Percentiles rank a stretch among this genome's conserved stretches.
Evolutionary conservation across 2,888 invertebrate species (phyloP).

Genomic region (Nipponacmea schrenckii): DNA sequence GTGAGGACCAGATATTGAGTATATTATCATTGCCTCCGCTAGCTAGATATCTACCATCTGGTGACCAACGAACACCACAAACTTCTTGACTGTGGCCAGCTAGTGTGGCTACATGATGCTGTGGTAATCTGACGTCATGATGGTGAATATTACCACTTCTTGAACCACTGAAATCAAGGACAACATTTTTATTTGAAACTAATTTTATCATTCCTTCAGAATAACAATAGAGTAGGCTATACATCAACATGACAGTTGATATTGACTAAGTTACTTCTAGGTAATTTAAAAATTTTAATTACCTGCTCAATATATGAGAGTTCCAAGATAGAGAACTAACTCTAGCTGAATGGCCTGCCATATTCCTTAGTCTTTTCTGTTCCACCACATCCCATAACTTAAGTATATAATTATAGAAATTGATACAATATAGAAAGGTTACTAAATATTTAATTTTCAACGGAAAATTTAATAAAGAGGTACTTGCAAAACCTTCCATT

Average conservation of each 20-base stretch:
- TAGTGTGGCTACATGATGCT: conserved; percentile 81
- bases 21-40: conserved; percentile 97
- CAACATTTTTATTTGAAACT: background rate
- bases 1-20: conserved; percentile 84
- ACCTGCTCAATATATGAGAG: conserved; percentile 75
- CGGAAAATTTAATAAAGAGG: background rate
- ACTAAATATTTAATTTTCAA: background rate
- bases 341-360: conserved; percentile 87
- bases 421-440: background rate
- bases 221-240: no score
- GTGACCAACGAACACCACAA: conserved; percentile 96
- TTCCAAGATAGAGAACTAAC: conserved; percentile 95
- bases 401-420: conserved; percentile 21
- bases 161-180: conserved; percentile 74
- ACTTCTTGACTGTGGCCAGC: conserved; percentile 78
- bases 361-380: conserved; percentile 80
- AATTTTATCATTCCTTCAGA: no score
- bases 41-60: conserved; percentile 90
- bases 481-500: no score
- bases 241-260: no score
- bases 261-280: background rate
- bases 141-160: conserved; percentile 90
- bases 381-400: conserved; percentile 90
- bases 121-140: conserved; percentile 91
- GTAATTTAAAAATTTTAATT: conserved; percentile 7